Conservation (phyloP, 2,113 vertebrate species). For the Struthio camelus region DNA sequence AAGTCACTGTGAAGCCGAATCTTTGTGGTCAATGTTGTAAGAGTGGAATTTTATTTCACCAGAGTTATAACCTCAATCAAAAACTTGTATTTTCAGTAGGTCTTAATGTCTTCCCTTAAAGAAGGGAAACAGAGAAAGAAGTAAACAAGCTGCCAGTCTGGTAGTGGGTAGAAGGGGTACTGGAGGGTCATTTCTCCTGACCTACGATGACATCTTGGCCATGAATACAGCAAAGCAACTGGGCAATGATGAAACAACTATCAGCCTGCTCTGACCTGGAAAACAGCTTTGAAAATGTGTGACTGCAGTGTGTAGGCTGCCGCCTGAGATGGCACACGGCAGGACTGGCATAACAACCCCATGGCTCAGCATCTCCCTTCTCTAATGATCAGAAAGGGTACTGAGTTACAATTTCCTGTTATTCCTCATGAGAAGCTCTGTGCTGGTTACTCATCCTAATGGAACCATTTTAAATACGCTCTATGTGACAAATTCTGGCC, state of each 20-base stretch:
- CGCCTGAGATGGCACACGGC: neutral
- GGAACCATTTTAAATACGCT: neutral
- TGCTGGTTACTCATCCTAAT: conserved; percentile 16
- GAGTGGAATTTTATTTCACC: neutral
- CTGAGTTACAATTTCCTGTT: conserved; percentile 26
- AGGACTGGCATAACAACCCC: neutral
- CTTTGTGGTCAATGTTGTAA: neutral
- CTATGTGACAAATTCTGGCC: neutral
- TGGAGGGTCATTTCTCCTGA: neutral
- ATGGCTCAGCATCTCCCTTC: neutral
- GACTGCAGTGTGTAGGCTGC: neutral
- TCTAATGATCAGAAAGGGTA: neutral
- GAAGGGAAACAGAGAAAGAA: neutral
- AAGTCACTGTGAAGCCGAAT: neutral
- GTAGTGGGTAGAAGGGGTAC: neutral
- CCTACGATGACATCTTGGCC: neutral
- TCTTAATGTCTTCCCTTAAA: neutral
- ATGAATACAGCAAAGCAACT: neutral
- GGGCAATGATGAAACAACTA: neutral
- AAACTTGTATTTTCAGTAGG: neutral
- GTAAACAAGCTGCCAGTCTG: neutral
- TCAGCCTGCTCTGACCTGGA: neutral
- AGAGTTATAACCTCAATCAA: neutral
- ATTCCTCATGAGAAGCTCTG: neutral
- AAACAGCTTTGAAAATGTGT: neutral